Evolutionary conservation across 2,797 vertebrate species (phyloP).

Genomic region (Propithecus deckenii): DNA sequence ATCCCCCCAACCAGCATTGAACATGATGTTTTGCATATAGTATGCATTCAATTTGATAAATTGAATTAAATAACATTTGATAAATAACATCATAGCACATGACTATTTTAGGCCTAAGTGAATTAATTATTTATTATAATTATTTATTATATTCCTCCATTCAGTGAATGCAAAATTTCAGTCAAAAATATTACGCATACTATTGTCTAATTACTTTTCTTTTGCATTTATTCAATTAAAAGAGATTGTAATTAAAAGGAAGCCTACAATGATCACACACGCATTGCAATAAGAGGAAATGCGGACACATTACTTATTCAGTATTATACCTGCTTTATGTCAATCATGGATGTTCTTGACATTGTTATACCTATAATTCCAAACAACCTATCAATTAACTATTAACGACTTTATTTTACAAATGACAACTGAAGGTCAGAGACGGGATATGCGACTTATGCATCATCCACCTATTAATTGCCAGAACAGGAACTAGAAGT

Average conservation of each 20-base stretch:
- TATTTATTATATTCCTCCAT: background rate
- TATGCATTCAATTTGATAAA: constrained; percentile 28
- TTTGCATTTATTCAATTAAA: background rate
- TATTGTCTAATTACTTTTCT: constrained; percentile 17
- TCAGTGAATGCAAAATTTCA: background rate
- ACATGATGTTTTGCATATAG: constrained; percentile 4
- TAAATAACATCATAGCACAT: constrained; percentile 23
- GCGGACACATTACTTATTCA: background rate
- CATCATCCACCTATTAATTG: background rate
- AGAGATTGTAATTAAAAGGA: constrained; percentile 21
- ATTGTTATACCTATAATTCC: background rate
- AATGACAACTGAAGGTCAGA: background rate
- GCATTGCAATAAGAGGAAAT: background rate
- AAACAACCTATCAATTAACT: background rate
- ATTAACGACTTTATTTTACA: background rate
- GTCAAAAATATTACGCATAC: background rate
- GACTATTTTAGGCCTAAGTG: background rate
- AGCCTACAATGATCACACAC: background rate
- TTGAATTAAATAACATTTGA: constrained; percentile 33
- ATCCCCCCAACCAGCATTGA: background rate
- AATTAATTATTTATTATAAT: background rate
- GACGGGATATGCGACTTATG: background rate
- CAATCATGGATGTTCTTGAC: background rate
- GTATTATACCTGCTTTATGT: background rate
- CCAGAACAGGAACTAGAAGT: background rate